Percentiles rank a stretch among this genome's conserved stretches.
Evolutionary conservation across 2,113 vertebrate species (phyloP).

Genomic region (Paratilapia polleni): DNA sequence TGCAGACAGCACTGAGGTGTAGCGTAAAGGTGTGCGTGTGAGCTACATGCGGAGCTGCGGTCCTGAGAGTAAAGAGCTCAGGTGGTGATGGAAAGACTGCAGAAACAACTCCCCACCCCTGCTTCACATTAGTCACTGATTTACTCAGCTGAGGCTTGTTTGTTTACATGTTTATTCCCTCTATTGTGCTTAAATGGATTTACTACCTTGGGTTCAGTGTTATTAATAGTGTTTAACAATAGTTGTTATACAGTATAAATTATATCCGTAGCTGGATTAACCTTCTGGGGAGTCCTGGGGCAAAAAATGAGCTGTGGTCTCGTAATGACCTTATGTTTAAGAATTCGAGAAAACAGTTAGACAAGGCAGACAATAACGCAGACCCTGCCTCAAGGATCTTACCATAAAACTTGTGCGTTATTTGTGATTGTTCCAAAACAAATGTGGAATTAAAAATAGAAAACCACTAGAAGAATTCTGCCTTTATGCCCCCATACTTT

Average conservation of each 20-base stretch:
- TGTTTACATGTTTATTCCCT: conserved; percentile 41
- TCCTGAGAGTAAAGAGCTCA: background rate
- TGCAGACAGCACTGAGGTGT: background rate
- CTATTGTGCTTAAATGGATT: conserved; percentile 25
- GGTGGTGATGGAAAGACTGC: conserved; percentile 14
- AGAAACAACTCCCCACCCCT: background rate
- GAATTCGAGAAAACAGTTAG: background rate
- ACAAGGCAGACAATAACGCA: background rate
- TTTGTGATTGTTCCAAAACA: background rate
- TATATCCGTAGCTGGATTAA: conserved; percentile 18
- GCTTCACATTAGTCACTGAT: conserved; percentile 14
- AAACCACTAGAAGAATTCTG: background rate
- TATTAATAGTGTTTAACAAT: conserved; percentile 29
- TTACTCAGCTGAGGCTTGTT: background rate
- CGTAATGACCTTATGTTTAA: background rate
- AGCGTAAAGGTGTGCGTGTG: background rate
- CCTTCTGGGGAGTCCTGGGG: conserved; percentile 2
- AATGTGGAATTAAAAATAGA: background rate
- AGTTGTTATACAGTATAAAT: conserved; percentile 11
- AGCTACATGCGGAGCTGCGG: background rate
- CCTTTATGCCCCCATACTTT: background rate
- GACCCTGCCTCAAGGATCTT: background rate
- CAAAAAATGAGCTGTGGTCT: background rate
- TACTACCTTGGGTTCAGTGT: background rate
- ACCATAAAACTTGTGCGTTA: background rate